phyloP scores from a whole-genome alignment of 1,140 invertebrate genomes.

The Dreissena rostriformis region DNA sequence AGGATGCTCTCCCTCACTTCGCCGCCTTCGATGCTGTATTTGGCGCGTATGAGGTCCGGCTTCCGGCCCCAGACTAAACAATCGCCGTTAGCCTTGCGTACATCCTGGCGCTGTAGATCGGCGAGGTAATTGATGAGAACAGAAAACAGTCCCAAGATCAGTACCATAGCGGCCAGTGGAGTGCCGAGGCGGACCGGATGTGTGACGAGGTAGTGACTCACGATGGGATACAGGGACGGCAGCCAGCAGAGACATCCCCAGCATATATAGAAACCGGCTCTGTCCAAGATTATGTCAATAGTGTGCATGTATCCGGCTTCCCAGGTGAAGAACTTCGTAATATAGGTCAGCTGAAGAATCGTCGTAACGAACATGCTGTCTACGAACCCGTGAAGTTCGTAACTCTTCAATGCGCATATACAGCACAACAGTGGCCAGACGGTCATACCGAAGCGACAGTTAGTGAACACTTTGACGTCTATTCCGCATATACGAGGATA shows the following conservation, averaged over 20 bases:
- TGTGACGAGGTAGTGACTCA: constrained; percentile 83
- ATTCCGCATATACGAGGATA: constrained; percentile 83
- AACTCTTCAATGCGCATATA: constrained; percentile 80
- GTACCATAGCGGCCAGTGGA: constrained; percentile 72
- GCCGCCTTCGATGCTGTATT: constrained; percentile 78
- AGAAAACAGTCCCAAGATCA: constrained; percentile 79
- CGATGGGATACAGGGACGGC: constrained; percentile 84
- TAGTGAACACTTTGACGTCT: constrained; percentile 81
- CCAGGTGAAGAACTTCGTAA: constrained; percentile 86
- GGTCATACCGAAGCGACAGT: constrained; percentile 84
- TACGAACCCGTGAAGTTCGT: constrained; percentile 80
- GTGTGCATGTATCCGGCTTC: constrained; percentile 86
- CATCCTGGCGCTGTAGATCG: constrained; percentile 83
- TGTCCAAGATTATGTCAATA: constrained; percentile 85
- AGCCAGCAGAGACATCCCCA: constrained; percentile 85
- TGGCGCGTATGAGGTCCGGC: constrained; percentile 81
- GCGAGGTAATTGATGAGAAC: constrained; percentile 83
- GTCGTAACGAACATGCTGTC: constrained; percentile 81
- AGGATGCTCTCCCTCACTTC: constrained; percentile 79
- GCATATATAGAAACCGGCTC: constrained; percentile 86
- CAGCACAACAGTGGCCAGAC: constrained; percentile 84
- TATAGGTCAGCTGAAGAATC: constrained; percentile 83
- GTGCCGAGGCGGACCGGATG: constrained; percentile 78
- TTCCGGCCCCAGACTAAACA: constrained; percentile 83
- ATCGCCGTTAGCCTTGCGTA: constrained; percentile 80